Evolutionary conservation across 2,113 vertebrate species (phyloP).

Genomic region (Eulemur rufifrons): DNA sequence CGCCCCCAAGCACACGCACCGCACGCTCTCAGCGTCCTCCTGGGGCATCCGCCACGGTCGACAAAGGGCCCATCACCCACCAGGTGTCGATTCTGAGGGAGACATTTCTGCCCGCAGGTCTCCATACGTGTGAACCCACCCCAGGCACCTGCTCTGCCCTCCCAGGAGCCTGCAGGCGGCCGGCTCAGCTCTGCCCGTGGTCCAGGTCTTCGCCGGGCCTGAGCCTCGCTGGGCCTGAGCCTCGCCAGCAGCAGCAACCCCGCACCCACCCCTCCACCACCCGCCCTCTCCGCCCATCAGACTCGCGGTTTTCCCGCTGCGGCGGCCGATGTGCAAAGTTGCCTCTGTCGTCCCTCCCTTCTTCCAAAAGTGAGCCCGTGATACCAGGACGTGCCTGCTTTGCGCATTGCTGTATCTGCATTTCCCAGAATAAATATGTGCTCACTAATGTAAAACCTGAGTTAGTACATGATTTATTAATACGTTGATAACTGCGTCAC

Average conservation of each 20-base stretch:
- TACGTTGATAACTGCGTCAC: too few relatives aligned
- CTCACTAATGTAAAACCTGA: not conserved
- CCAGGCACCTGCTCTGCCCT: not conserved
- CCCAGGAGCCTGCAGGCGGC: not conserved
- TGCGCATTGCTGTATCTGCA: fast-evolving
- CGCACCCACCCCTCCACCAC: too few relatives aligned
- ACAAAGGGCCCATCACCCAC: fast-evolving
- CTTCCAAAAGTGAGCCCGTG: not conserved
- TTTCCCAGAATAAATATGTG: not conserved
- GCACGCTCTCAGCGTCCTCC: not conserved
- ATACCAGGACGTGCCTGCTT: too few relatives aligned
- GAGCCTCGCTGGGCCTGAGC: fast-evolving
- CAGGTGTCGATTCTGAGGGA: fast-evolving
- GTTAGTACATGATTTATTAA: not conserved
- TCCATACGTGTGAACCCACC: fast-evolving
- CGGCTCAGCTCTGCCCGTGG: fast-evolving
- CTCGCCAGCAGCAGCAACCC: fast-evolving
- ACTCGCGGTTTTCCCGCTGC: not conserved
- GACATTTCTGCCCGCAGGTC: fast-evolving
- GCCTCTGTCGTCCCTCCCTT: too few relatives aligned
- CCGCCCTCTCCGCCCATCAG: too few relatives aligned
- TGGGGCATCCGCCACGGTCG: fast-evolving
- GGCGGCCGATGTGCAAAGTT: fast-evolving
- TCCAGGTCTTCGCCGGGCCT: not conserved
- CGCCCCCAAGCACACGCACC: fast-evolving